Evolutionary conservation across 1,140 invertebrate genomes (phyloP).

Genomic region (Sarcophaga bullata): DNA sequence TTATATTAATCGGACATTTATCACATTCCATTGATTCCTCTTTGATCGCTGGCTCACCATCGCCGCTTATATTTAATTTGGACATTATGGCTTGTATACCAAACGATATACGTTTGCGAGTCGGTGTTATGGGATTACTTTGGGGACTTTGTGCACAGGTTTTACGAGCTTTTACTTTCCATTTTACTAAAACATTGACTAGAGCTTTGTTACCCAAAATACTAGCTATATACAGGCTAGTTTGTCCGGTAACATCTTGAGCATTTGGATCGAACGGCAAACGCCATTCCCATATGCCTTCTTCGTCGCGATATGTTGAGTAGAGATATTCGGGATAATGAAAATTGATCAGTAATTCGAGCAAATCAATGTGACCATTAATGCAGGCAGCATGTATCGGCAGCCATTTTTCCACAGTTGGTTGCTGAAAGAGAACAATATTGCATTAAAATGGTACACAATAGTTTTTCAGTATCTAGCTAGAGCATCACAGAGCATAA

Average conservation of each 20-base stretch:
- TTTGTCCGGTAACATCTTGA: constrained; percentile 89
- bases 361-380: constrained; percentile 81
- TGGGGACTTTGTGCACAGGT: constrained; percentile 55
- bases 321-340: constrained; percentile 81
- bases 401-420: constrained; percentile 90
- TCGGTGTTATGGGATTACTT: constrained; percentile 66
- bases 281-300: constrained; percentile 82
- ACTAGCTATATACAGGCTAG: constrained; percentile 87
- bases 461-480: too few relatives aligned
- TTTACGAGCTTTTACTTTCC: constrained; percentile 74
- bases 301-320: constrained; percentile 75
- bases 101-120: constrained; percentile 81
- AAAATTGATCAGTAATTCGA: constrained; percentile 83
- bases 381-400: constrained; percentile 93
- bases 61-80: constrained; percentile 74
- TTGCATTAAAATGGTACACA: background rate
- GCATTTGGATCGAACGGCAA: constrained; percentile 91
- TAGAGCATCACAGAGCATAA: background rate
- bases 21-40: constrained; percentile 62
- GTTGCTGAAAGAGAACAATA: constrained; percentile 47
- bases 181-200: constrained; percentile 82
- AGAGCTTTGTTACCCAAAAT: constrained; percentile 84
- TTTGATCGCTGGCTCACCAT: constrained; percentile 49
- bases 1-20: constrained; percentile 78
- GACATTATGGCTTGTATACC: constrained; percentile 90